phyloP scores from a whole-genome alignment of 2,888 invertebrate species.

The Cephus nigrinus region DNA sequence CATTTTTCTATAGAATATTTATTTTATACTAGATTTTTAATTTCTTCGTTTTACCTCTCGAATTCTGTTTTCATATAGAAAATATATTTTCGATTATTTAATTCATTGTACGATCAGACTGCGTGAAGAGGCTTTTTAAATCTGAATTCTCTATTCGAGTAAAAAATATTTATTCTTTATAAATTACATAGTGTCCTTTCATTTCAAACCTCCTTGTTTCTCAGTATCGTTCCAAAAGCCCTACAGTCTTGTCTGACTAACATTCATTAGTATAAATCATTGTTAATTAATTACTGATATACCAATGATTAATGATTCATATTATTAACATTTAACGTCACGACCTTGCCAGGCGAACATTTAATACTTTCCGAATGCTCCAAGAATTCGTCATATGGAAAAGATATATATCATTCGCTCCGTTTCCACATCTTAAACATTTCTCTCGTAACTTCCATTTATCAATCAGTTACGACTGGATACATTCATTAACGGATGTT shows the following conservation, averaged over 20 bases:
- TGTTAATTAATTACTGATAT: not conserved
- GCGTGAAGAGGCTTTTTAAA: not conserved
- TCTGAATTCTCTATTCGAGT: not conserved
- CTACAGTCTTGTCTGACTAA: not conserved
- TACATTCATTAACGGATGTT: not conserved
- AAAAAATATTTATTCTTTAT: not conserved
- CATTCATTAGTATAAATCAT: not conserved
- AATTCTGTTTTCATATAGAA: too few relatives aligned
- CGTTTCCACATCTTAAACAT: not conserved
- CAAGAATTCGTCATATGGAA: not conserved
- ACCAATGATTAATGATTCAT: too few relatives aligned
- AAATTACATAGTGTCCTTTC: not conserved
- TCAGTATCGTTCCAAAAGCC: not conserved
- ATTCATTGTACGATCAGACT: not conserved
- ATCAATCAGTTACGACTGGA: not conserved
- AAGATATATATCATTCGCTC: not conserved
- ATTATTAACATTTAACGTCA: not conserved
- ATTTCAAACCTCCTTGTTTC: not conserved
- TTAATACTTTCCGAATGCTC: not conserved
- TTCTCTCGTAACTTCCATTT: not conserved
- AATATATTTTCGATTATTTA: not conserved
- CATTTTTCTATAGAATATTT: not conserved
- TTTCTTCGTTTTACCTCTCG: too few relatives aligned
- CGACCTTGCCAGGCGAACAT: not conserved
- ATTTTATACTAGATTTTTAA: not conserved